A percentile compares a stretch with the other conserved stretches of the same genome.
phyloP scores from a whole-genome alignment of 2,797 vertebrate species.

The Enoplosus armatus region DNA sequence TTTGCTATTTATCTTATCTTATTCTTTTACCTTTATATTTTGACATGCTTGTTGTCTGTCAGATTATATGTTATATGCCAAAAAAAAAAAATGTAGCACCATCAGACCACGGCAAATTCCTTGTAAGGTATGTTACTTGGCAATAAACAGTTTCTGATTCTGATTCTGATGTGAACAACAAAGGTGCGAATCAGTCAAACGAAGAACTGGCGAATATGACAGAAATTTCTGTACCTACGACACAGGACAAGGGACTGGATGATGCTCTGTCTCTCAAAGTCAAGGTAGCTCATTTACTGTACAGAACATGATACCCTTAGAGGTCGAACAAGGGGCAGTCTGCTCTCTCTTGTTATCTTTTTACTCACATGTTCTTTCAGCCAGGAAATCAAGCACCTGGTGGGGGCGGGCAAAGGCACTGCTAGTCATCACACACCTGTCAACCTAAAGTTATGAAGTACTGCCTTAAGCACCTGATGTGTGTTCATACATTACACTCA shows the following conservation, averaged over 20 bases:
- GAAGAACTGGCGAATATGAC: neutral
- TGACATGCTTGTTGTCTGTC: no score
- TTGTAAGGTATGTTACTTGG: no score
- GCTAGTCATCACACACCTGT: neutral
- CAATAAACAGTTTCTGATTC: no score
- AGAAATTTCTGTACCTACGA: no score
- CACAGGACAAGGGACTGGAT: neutral
- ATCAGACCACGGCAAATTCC: no score
- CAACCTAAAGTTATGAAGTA: no score
- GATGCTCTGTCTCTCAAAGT: neutral
- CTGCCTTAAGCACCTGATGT: neutral
- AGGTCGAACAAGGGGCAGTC: neutral
- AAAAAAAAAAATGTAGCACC: no score
- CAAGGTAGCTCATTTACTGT: neutral
- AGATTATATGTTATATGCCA: no score
- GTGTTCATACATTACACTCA: neutral
- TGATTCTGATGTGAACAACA: no score
- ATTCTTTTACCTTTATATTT: no score
- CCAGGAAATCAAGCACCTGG: neutral
- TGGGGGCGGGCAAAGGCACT: neutral
- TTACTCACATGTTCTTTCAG: neutral
- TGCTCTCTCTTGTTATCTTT: neutral
- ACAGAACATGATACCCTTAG: no score
- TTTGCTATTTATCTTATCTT: no score
- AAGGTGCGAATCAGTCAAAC: neutral